Evolutionary conservation across 2,113 vertebrate species (phyloP).

Genomic region (Cairina moschata): DNA sequence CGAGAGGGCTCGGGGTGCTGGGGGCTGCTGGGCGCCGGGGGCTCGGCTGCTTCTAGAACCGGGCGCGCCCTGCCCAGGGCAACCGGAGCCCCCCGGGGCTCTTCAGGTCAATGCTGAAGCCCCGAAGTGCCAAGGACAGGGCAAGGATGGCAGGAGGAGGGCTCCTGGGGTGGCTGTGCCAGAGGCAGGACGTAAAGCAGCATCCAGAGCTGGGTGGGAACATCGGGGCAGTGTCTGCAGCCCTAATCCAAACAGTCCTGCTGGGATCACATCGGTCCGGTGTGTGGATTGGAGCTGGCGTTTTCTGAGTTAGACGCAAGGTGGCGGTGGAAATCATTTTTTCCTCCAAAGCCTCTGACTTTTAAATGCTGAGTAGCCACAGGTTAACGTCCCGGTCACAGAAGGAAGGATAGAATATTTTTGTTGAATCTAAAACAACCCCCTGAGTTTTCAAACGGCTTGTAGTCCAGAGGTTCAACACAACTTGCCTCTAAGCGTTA

Average conservation of each 20-base stretch:
- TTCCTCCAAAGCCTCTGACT: background rate
- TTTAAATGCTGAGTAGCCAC: background rate
- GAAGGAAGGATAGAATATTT: background rate
- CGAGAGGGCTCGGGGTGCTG: background rate
- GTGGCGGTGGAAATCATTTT: conserved; percentile 22
- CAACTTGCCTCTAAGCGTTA: background rate
- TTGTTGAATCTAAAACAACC: background rate
- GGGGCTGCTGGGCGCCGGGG: fast-evolving
- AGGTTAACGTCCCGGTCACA: background rate
- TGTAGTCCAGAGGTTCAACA: background rate
- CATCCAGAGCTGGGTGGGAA: background rate
- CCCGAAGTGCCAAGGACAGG: background rate
- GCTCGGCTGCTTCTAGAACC: background rate
- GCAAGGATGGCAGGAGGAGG: background rate
- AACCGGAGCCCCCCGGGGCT: background rate
- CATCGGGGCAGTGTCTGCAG: background rate
- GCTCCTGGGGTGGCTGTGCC: background rate
- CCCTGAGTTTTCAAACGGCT: background rate
- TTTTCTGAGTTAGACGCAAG: background rate
- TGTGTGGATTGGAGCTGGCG: background rate
- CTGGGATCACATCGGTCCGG: background rate
- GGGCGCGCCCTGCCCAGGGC: background rate
- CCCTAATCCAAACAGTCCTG: background rate
- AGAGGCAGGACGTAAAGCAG: background rate
- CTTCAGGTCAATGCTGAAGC: background rate